Evolutionary conservation across 2,888 invertebrate species (phyloP), one percentile per base, ranked within the genome.

Genomic region (Hyposoter dolosus): DNA sequence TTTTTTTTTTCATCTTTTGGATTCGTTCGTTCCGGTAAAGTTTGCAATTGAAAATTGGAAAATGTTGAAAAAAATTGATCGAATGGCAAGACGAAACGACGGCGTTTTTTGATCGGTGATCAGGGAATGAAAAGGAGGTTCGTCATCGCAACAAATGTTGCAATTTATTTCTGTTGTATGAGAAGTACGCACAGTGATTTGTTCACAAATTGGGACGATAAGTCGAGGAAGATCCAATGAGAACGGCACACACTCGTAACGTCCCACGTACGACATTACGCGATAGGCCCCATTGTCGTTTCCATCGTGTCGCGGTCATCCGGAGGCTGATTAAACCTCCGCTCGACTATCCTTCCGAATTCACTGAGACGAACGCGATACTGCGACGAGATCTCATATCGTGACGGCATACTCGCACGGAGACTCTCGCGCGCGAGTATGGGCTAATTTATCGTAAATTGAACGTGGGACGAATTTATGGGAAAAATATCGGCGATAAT

Each of bases 381-480:
- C 56, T 56, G 65, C 76, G 60, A 71, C 60, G 74, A 76, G 56
- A 71, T 60, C 69, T 32, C 40, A 23, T n/a, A n/a, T 28, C 43
- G 79, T 79, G 78, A 78, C 78, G 19, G 53, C 68, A 78, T 72
- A 10, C 45, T n/a, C 45, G n/a, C 56, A 28, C 43, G 6, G 43
- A 68, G 40, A 28, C 23, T 50, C 56, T 9, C 40, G 7, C 40
- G 40, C 60, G 45, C 23, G 6, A 17, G 43, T 65, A 23, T 40
- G 35, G 40, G 65, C 17, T 66, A 60, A 82, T 83, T 83, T 66
- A 66, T 72, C 19, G 35, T 32, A 53, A 75, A 85, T 84, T 86
- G 78, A 69, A 82, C 83, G 86, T 86, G 86, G 86, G 86, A 81
- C 40, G 83, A 79, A 75, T 83, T 83, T 81, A 83, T 86, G 83